Conservation (phyloP, 2,797 vertebrate genomes). For the Acrossocheilus wenchowensis region DNA sequence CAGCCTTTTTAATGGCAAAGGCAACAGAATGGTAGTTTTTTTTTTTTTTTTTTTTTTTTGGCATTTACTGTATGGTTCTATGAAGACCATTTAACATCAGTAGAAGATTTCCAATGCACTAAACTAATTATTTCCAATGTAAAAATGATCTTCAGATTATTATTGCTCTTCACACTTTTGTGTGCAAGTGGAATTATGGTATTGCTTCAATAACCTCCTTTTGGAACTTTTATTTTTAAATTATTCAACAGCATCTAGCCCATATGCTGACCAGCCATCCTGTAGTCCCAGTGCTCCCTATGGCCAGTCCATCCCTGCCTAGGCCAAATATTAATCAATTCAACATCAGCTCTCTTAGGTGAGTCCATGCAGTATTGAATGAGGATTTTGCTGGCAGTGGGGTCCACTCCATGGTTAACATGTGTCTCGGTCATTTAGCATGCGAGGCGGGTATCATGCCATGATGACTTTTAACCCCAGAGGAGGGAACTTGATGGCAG, state of each 20-base stretch:
- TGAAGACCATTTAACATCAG: not conserved
- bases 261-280: not conserved
- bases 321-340: slow-evolving; percentile 16
- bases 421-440: slow-evolving; percentile 81
- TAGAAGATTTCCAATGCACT: not conserved
- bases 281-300: not conserved
- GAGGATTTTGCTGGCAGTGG: slow-evolving; percentile 37
- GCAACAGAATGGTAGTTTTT: too few relatives aligned
- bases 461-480: slow-evolving; percentile 87
- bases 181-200: not conserved
- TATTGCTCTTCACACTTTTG: too few relatives aligned
- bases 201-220: not conserved
- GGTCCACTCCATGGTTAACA: slow-evolving; percentile 74
- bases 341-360: slow-evolving; percentile 10
- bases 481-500: slow-evolving; percentile 75
- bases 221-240: not conserved
- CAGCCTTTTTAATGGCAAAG: too few relatives aligned
- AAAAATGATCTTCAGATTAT: too few relatives aligned
- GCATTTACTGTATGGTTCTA: not conserved
- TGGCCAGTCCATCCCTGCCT: not conserved
- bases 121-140: too few relatives aligned
- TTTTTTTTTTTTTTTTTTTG: too few relatives aligned
- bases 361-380: not conserved
- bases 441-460: slow-evolving; percentile 81
- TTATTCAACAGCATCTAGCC: not conserved